phyloP scores from a whole-genome alignment of 2,888 invertebrate species.

The Drosophila subquinaria region DNA sequence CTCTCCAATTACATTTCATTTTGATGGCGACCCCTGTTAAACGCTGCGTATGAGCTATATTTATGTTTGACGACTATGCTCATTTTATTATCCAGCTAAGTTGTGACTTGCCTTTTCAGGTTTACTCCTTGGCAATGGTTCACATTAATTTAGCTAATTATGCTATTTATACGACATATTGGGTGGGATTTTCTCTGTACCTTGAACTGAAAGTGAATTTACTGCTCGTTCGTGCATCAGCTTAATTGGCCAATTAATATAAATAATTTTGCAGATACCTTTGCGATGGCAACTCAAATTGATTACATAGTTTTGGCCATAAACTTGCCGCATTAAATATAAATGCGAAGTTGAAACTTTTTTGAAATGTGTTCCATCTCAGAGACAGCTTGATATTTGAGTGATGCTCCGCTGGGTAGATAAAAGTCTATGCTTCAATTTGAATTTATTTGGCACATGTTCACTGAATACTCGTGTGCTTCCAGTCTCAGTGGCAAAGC shows the following conservation, averaged over 20 bases:
- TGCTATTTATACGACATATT: conserved; percentile 30
- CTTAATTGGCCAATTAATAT: conserved; percentile 45
- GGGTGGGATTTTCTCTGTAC: conserved; percentile 1
- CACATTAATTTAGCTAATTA: conserved; percentile 49
- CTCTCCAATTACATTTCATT: conserved; percentile 52
- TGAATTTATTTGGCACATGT: conserved; percentile 16
- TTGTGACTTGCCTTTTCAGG: conserved; percentile 22
- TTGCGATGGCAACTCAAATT: conserved; percentile 8
- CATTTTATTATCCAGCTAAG: conserved; percentile 32
- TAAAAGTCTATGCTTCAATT: conserved; percentile 9
- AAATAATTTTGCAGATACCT: conserved; percentile 26
- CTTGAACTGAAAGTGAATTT: conserved; percentile 5
- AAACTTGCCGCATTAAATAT: conserved; percentile 26
- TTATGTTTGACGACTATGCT: conserved; percentile 49
- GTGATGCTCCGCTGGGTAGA: conserved; percentile 11
- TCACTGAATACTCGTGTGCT: not conserved
- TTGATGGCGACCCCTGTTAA: conserved; percentile 28
- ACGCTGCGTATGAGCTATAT: conserved; percentile 62
- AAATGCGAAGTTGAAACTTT: conserved; percentile 7
- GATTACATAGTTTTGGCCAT: conserved; percentile 17
- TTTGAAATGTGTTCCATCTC: not conserved
- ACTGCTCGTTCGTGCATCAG: conserved; percentile 10
- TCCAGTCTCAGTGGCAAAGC: conserved; percentile 14
- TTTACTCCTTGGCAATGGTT: conserved; percentile 6
- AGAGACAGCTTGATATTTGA: conserved; percentile 12